Conservation (phyloP, 53 echinoderm and acorn worm genomes). For the Holothuria leucospilota region DNA sequence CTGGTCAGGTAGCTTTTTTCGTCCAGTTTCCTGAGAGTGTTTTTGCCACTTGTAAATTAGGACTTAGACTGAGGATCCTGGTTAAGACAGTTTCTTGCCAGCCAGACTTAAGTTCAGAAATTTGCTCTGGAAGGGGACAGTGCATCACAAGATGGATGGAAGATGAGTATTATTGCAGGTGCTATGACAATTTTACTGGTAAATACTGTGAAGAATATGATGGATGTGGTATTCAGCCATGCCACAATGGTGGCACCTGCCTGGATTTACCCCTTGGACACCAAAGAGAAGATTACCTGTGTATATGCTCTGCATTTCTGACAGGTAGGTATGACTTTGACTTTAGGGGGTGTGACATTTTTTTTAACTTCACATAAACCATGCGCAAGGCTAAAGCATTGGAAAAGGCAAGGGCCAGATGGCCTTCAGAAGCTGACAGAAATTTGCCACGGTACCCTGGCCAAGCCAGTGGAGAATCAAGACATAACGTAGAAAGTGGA, state of each 20-base stretch:
- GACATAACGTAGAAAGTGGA: too few species aligned
- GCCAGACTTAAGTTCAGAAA: not conserved
- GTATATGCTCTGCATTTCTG: conserved; percentile 59
- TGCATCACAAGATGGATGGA: conserved; percentile 53
- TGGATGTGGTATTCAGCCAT: conserved; percentile 68
- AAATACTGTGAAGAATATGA: conserved; percentile 75
- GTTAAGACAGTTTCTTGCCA: conserved; percentile 62
- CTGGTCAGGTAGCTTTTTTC: conserved; percentile 60
- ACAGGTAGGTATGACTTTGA: conserved; percentile 57
- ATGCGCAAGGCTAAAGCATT: too few species aligned
- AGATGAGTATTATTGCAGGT: conserved; percentile 55
- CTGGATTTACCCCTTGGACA: conserved; percentile 49
- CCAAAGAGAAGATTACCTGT: conserved; percentile 43
- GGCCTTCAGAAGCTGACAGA: too few species aligned
- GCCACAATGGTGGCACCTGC: conserved; percentile 68
- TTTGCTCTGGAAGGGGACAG: conserved; percentile 61
- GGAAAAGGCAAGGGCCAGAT: too few species aligned
- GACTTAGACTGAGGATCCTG: conserved; percentile 60
- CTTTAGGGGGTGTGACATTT: too few species aligned
- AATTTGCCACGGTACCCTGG: too few species aligned
- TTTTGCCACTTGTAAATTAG: conserved; percentile 70
- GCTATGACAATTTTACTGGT: conserved; percentile 52
- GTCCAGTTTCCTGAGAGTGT: conserved; percentile 59
- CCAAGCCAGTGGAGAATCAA: too few species aligned
- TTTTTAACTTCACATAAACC: too few species aligned